Evolutionary conservation across 1,140 invertebrate genomes (phyloP), one percentile per base, ranked within the genome.

Genomic region (Drosophila miranda): DNA sequence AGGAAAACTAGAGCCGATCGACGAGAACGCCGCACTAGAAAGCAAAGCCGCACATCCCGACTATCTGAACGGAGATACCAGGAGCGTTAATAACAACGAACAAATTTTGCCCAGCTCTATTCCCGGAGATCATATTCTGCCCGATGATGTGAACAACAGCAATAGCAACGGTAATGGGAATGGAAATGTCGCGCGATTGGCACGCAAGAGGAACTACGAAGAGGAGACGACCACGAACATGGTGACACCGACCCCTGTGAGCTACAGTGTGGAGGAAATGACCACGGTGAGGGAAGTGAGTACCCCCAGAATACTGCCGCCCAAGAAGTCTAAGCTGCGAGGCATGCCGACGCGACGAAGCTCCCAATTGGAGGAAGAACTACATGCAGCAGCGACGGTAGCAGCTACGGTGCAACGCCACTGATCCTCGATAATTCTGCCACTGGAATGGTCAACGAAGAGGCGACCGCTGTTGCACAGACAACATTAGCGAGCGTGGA

Each of bases 341-440:
- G 70, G 75, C 30, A 38, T 89, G 13, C 13, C 82, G 11, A 62
- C 83, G 5, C 48, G 72, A 30, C 67, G 83, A 3, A 82, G 38
- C 95, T 96, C 86, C 92, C 95, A 72, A 30, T 44, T 77, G 90
- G 95, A 63, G 92, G 95, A 69, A 91, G 95, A 64, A 92, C 94
- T 60, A 44, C 54, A 62, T 6, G 3, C 58, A 52, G 42, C 53
- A 49, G 9, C 67, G n/a, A 26, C 56, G 23, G 48, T 56, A 19
- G 92, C 63, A 90, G 93, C 59, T 91, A 92, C 87, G 81, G 92
- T 72, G 91, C 48, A 76, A 92, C 63, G 92, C 70, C 77, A 0
- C 16, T 72, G 11, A 55, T 82, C n/a, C 13, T 90, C 43, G 89
- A 38, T 9, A 86, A 89, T 66, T 68, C 81, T 1, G 74, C 93